Evolutionary conservation across 1,140 invertebrate genomes (phyloP), one percentile per base, ranked within the genome.

Genomic region (Protaetia brevitarsis): DNA sequence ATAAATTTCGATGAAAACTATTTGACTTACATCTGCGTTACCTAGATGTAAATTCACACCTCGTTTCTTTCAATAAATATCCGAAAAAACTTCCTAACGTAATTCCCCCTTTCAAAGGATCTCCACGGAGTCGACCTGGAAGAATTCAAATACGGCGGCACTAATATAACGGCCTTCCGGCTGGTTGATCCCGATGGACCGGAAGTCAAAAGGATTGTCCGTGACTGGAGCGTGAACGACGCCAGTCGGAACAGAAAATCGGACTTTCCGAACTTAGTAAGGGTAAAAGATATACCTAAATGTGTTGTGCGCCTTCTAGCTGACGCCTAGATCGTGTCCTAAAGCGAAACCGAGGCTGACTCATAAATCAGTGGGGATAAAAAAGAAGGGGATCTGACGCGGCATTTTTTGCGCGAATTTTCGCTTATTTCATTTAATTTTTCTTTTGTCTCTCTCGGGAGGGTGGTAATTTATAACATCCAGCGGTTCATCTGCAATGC

Each of bases 91-190:
- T n/a, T n/a, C n/a, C n/a, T n/a, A n/a, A n/a, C n/a, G n/a, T n/a
- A n/a, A n/a, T n/a, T 11, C 34, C 10, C 16, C 26, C 11, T 19
- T 19, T 72, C 72, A n/a, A 74, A 93, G 91, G 94, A 97, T 78
- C 78, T 96, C 23, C 92, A 96, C 72, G 93, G 89, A 28, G 88
- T 96, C 5, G 92, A 96, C 79, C 81, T 96, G 72, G 93, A 94
- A 74, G 94, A 96, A 80, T 97, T 96, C 78, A 93, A 93, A 79
- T 94, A 96, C 78, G 92, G 91, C 7, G 94, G 94, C 27, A 95
- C 94, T 10, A 96, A 96, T 79, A 95, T 97, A 67, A 96, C 94
- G 5, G 92, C 92, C 1, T 90, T 95, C 72, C 85, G 93, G 70
- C 81, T 96, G 64, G 87, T 95, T 1, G 89, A 94, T 79, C 90